Conservation (phyloP, 1,140 invertebrate genomes). For the Oscheius sp. region DNA sequence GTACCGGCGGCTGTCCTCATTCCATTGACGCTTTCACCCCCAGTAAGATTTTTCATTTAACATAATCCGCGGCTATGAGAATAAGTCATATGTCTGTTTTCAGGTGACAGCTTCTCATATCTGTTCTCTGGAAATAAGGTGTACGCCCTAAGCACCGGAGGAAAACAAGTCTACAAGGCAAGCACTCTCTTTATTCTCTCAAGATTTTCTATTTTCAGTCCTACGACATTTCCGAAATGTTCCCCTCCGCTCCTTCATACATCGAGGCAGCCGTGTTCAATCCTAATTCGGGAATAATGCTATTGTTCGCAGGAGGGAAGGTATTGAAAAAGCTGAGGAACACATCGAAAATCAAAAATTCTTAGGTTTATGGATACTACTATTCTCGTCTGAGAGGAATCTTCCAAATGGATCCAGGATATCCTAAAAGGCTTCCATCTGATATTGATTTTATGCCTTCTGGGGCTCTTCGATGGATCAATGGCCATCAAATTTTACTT, state of each 20-base stretch:
- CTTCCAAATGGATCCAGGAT: slow-evolving; percentile 36
- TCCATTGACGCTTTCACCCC: slow-evolving; percentile 31
- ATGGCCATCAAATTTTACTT: slow-evolving; percentile 38
- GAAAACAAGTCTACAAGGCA: slow-evolving; percentile 9
- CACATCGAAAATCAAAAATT: background rate
- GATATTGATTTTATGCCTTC: slow-evolving; percentile 28
- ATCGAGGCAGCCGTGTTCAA: slow-evolving; percentile 31
- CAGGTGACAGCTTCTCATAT: slow-evolving; percentile 24
- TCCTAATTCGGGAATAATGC: slow-evolving; percentile 29
- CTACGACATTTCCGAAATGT: slow-evolving; percentile 21
- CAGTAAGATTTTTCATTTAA: background rate
- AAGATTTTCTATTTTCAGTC: background rate
- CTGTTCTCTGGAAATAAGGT: slow-evolving; percentile 32
- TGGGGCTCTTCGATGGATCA: slow-evolving; percentile 36
- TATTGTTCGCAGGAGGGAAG: slow-evolving; percentile 25
- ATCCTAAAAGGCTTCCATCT: slow-evolving; percentile 24
- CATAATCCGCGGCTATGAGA: too few relatives aligned
- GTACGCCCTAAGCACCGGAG: slow-evolving; percentile 17
- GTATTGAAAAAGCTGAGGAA: slow-evolving; percentile 1
- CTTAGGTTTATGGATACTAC: slow-evolving; percentile 33
- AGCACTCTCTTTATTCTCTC: background rate
- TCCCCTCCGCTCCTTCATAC: slow-evolving; percentile 30
- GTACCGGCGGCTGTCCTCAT: slow-evolving; percentile 21
- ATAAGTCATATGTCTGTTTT: background rate
- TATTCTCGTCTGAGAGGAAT: slow-evolving; percentile 26